Evolutionary conservation across 2,113 vertebrate genomes (phyloP).

Genomic region (Empidonax alnorum): DNA sequence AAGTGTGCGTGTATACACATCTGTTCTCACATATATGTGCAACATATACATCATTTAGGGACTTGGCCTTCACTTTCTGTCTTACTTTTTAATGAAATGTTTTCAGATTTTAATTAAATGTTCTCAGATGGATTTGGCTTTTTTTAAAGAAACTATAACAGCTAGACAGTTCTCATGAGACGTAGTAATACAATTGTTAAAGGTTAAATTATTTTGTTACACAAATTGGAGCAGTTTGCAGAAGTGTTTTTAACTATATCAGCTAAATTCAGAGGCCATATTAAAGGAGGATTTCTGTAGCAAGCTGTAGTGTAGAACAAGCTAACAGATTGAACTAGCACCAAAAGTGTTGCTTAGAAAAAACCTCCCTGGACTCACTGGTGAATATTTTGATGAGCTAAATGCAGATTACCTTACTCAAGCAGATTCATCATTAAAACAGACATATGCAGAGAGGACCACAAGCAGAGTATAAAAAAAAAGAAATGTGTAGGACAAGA

Average conservation of each 20-base stretch:
- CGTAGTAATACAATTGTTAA: too few relatives aligned
- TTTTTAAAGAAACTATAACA: background rate
- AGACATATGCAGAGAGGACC: background rate
- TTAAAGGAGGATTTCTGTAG: background rate
- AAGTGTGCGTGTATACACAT: fast-evolving
- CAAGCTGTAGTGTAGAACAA: background rate
- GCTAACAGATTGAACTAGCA: background rate
- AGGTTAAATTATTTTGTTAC: background rate
- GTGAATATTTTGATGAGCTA: background rate
- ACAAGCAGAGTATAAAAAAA: background rate
- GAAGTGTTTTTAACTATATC: background rate
- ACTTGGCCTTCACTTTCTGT: background rate
- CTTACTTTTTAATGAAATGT: background rate
- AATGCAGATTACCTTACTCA: background rate
- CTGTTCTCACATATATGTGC: background rate
- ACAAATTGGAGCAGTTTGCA: background rate
- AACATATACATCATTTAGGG: background rate
- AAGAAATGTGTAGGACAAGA: background rate
- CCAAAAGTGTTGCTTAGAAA: background rate
- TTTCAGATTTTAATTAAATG: background rate
- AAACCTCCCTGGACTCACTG: background rate
- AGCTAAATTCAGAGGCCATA: background rate
- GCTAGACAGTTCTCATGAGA: background rate
- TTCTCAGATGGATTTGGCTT: background rate
- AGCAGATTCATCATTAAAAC: background rate